These are phyloP conservation scores for Gorsachius goisagi DNA, from an alignment of 2,113 vertebrate species.

Conservation along the genomic window DNA sequence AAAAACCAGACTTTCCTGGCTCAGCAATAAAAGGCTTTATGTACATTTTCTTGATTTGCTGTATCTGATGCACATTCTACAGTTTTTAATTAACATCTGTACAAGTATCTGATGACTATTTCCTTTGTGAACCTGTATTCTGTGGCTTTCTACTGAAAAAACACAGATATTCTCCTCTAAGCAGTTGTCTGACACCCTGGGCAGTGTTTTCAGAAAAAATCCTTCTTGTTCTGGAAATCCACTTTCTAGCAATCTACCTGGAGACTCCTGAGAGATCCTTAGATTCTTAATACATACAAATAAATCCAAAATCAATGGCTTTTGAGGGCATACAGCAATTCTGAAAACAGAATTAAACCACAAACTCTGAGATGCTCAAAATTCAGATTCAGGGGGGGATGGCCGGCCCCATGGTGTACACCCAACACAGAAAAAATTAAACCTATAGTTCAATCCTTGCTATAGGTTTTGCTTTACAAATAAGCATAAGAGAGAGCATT, in stretches of 20 bases:
- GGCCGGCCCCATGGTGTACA: rapidly evolving
- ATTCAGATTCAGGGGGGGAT: not conserved
- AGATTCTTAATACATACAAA: not conserved
- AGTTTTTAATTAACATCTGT: not conserved
- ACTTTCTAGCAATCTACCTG: not conserved
- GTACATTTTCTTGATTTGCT: not conserved
- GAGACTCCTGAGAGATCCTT: not conserved
- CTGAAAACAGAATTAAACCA: not conserved
- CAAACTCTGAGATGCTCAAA: not conserved
- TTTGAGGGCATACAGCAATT: not conserved
- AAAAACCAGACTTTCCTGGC: not conserved
- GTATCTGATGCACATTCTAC: not conserved
- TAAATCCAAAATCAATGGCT: not conserved
- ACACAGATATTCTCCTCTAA: not conserved
- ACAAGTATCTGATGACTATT: not conserved
- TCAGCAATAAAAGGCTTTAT: not conserved
- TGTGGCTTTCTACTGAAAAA: not conserved
- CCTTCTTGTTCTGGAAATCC: not conserved
- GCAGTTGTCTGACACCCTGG: not conserved
- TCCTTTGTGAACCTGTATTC: not conserved
- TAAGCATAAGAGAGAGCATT: not conserved
- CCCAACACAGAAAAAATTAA: not conserved
- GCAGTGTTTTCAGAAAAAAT: not conserved
- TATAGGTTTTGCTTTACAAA: not conserved
- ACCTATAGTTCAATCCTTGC: not conserved